These are phyloP conservation scores for Sebastes paucispinis DNA, from an alignment of 2,797 vertebrate species.

Conservation along the genomic window DNA sequence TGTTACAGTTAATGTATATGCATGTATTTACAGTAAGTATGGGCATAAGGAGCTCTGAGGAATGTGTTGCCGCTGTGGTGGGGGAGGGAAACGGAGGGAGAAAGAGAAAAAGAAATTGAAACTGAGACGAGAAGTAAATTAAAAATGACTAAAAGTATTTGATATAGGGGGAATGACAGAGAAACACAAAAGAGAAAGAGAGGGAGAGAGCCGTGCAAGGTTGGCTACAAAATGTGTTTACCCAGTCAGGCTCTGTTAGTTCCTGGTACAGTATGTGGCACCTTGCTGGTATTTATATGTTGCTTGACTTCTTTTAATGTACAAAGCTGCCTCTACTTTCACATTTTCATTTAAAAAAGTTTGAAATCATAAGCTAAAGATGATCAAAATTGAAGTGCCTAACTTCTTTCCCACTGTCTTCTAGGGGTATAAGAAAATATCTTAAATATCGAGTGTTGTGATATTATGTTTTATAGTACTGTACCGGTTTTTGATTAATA, in stretches of 20 bases:
- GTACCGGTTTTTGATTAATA: accelerated
- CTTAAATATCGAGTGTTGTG: too few relatives aligned
- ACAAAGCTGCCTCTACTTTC: not conserved
- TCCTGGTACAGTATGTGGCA: constrained; percentile 17
- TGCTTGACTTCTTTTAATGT: not conserved
- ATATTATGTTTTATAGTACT: too few relatives aligned
- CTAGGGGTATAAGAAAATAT: too few relatives aligned
- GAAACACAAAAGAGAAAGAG: not conserved
- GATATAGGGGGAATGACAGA: not conserved
- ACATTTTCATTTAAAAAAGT: not conserved
- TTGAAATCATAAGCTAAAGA: not conserved
- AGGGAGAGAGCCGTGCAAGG: not conserved
- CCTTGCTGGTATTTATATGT: not conserved
- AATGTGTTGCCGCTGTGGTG: constrained; percentile 7
- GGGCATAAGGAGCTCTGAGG: constrained; percentile 14
- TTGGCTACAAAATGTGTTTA: constrained; percentile 8
- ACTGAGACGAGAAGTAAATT: not conserved
- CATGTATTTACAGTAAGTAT: not conserved
- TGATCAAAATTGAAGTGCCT: not conserved
- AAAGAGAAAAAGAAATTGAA: not conserved
- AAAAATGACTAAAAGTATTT: not conserved
- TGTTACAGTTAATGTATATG: not conserved
- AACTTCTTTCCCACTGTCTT: too few relatives aligned
- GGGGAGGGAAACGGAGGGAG: not conserved
- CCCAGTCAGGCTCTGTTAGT: constrained; percentile 8